phyloP scores from a whole-genome alignment of 2,797 vertebrate species.

The Cephalopachus bancanus region DNA sequence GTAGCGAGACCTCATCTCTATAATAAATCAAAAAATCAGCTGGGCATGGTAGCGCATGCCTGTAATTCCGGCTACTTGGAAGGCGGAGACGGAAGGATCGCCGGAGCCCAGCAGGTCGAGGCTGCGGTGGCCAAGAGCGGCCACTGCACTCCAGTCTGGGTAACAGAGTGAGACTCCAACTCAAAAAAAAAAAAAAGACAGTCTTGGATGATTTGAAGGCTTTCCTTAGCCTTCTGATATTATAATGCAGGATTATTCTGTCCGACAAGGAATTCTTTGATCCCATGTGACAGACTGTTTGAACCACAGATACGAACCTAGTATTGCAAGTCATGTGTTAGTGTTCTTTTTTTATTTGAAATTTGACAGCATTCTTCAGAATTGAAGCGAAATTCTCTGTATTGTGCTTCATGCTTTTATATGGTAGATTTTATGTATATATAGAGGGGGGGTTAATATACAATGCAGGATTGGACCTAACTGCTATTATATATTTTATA shows the following conservation, averaged over 20 bases:
- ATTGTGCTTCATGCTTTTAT: conserved; percentile 15
- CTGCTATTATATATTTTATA: not conserved
- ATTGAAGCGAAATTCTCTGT: not conserved
- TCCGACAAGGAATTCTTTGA: conserved; percentile 26
- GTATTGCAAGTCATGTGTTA: not conserved
- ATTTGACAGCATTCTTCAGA: conserved; percentile 35
- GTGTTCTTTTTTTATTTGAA: conserved; percentile 49
- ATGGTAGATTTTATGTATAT: not conserved
- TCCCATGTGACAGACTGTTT: not conserved
- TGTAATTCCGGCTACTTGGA: too few species aligned
- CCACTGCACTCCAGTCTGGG: too few species aligned
- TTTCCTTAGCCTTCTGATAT: not conserved
- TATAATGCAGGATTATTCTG: not conserved
- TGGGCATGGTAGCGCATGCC: too few species aligned
- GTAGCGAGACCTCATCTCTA: too few species aligned
- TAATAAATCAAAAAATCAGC: too few species aligned
- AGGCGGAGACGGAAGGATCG: too few species aligned
- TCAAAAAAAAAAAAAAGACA: too few species aligned
- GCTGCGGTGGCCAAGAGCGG: too few species aligned
- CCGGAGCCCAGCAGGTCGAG: too few species aligned
- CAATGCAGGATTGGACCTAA: not conserved
- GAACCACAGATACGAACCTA: conserved; percentile 28
- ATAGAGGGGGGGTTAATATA: not conserved
- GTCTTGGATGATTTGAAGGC: conserved; percentile 50
- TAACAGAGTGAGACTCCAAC: too few species aligned